Base-by-base conservation (phyloP, 2,797 vertebrate species). In the Artibeus lituratus region DNA sequence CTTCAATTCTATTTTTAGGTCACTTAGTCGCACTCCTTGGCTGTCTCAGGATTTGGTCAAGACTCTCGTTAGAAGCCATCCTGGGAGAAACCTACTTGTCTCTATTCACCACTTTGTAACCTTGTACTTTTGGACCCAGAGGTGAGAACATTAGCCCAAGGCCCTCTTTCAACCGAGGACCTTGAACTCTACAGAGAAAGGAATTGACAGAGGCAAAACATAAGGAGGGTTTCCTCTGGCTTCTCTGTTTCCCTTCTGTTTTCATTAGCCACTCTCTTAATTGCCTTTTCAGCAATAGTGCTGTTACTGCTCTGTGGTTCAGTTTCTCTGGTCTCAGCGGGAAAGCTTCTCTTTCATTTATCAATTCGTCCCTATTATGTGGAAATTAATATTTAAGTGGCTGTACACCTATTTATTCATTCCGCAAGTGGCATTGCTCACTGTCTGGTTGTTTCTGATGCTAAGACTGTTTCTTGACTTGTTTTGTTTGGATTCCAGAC, bases 361-460 rank as follows among this genome's bases (percentile, higher is more conserved):
- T 44, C 55, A 67, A 15, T 93, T 94, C 16, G 67, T 57, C 93
- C 8, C 7, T 96, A 80, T 92, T 97, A 87, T 0, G 18, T 83
- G 83, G 91, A 98, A 98, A 98, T 98, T 97, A 98, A 97, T 91
- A 94, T 87, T 94, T 97, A 98, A 93, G 76, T 97, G 96, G 70
- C 70, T 92, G 72, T 0, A 44, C 39, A 82, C 39, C 91, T 97
- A 86, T 95, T 96, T 97, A 86, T 81, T 89, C 89, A 97, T 97
- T 94, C 95, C 10, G 16, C 12, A 90, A 94, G 82, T 55, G 65
- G 39, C n/a, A 1, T 32, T 44, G 69, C 87, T 98, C 93, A 80
- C 91, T 92, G 53, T 96, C 94, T 96, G 92, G 83, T 95, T 87
- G 57, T 86, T 97, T 98, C 10, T 57, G 83, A 90, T 96, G 87